These are phyloP conservation scores for Gastracanthus pulcherrimus DNA, from an alignment of 2,888 invertebrate genomes.

Conservation along the genomic window DNA sequence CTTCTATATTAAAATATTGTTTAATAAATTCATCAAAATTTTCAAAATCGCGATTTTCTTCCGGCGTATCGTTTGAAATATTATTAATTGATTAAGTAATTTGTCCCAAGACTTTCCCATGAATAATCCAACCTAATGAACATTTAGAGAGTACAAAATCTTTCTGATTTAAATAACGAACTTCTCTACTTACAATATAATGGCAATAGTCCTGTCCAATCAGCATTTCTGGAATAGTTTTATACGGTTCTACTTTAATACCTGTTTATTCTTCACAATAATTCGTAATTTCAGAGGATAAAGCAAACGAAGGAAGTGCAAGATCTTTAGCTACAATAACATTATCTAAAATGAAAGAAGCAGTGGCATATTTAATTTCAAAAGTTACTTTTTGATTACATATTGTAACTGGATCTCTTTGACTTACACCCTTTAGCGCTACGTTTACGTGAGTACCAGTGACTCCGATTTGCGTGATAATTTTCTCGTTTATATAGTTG, in stretches of 20 bases:
- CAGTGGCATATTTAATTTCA: background rate
- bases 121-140: background rate
- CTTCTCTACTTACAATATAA: background rate
- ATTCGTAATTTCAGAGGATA: background rate
- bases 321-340: background rate
- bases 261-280: background rate
- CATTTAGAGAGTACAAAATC: background rate
- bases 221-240: background rate
- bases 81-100: background rate
- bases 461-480: background rate
- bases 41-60: background rate
- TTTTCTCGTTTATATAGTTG: background rate
- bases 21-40: background rate
- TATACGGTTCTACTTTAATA: background rate
- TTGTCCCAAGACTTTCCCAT: background rate
- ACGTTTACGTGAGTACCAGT: background rate
- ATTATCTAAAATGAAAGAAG: background rate
- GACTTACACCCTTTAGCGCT: background rate
- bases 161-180: background rate
- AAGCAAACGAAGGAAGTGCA: background rate
- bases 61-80: no score
- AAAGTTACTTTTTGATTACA: background rate
- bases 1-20: background rate
- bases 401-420: background rate
- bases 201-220: background rate